Evolutionary conservation across 2,797 vertebrate species (phyloP), one percentile per base, ranked within the genome.

Genomic region (Rhinophrynus dorsalis): DNA sequence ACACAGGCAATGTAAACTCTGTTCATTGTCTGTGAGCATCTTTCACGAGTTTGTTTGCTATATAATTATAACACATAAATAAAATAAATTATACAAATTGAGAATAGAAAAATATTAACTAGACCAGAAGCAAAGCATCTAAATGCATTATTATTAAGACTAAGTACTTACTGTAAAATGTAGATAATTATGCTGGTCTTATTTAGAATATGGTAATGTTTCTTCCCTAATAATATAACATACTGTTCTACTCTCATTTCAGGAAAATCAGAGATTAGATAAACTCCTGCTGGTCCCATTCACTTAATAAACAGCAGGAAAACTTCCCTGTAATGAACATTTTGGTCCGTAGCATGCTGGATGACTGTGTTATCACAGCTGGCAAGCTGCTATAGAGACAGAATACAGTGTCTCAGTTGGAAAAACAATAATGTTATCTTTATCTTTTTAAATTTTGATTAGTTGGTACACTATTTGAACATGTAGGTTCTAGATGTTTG

Each of bases 291-390:
- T 71, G 68, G 38, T 55, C 68, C 48, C 40, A 71, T 71, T 63
- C 68, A 63, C 68, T 71, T 71, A 71, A 63, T 40, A 71, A 71
- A 71, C 68, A 71, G 68, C 68, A 64, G 68, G 68, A 40, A 57
- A 32, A 63, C 40, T 12, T 63, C 57, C 59, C 40, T 45, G 59
- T 71, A 71, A 71, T 55, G 68, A 62, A 71, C 59, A 71, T 71
- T 55, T 63, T 56, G 68, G 68, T 63, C 59, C 23, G 18, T 20
- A 20, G 38, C 40, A 38, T 29, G 30, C 42, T 38, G 68, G 59
- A 71, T 63, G 59, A 33, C 68, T 48, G 51, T 40, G 68, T 71
- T 71, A 63, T 71, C 68, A 45, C 68, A 63, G 68, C 37, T 56
- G 51, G 68, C 30, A 56, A 70, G 51, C 68, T 63, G 59, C 68